Conservation (phyloP, 1,140 invertebrate genomes). For the Steinernema feltiae region DNA sequence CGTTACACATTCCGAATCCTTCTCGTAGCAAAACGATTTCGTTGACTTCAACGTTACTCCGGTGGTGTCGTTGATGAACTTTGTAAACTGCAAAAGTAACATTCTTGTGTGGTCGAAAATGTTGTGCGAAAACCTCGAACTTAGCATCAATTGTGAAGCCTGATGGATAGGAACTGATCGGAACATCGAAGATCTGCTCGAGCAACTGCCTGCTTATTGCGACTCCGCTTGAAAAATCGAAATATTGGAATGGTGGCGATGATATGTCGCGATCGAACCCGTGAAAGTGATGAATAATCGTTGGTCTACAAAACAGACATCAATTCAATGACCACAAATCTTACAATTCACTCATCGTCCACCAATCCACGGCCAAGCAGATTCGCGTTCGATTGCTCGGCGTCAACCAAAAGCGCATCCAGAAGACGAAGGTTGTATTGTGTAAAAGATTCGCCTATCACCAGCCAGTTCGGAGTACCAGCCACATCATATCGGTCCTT, state of each 20-base stretch:
- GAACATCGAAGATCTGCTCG: constrained; percentile 6
- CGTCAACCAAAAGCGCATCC: not conserved
- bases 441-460: constrained; percentile 22
- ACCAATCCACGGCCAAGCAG: constrained; percentile 28
- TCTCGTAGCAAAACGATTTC: constrained; percentile 11
- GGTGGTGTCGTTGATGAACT: not conserved
- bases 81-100: constrained; percentile 11
- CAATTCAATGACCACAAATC: not conserved
- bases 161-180: constrained; percentile 8
- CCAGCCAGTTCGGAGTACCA: constrained; percentile 20
- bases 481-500: not conserved
- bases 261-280: constrained; percentile 17
- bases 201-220: constrained; percentile 22
- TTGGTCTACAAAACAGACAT: constrained; percentile 24
- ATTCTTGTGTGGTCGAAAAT: not conserved
- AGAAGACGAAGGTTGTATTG: constrained; percentile 17
- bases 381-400: not conserved
- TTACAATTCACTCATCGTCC: constrained; percentile 22
- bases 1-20: constrained; percentile 5
- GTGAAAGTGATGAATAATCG: constrained; percentile 40
- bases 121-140: constrained; percentile 20
- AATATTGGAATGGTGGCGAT: constrained; percentile 27
- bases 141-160: constrained; percentile 32
- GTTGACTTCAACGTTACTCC: not conserved
- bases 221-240: constrained; percentile 27